Evolutionary conservation across 2,113 vertebrate species (phyloP).

Genomic region (Lagopus muta): DNA sequence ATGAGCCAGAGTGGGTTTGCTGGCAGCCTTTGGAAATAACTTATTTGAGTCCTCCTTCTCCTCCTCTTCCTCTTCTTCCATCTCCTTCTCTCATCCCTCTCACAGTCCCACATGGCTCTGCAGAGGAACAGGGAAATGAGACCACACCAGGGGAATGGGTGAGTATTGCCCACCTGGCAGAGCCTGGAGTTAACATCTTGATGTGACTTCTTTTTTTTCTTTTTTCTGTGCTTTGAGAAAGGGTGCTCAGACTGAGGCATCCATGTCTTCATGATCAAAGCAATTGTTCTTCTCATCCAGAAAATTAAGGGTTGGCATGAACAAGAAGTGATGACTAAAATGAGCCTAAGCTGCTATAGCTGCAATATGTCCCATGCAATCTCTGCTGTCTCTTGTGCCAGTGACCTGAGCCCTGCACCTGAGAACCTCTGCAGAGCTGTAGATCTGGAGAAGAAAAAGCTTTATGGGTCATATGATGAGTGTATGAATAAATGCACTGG

Average conservation of each 20-base stretch:
- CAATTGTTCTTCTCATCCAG: neutral
- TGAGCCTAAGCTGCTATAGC: neutral
- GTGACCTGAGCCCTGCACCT: neutral
- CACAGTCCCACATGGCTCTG: neutral
- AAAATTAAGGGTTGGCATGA: neutral
- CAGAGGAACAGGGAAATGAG: neutral
- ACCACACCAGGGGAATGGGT: neutral
- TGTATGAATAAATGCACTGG: neutral
- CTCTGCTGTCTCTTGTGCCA: neutral
- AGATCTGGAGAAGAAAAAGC: neutral
- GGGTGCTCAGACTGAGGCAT: neutral
- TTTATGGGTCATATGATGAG: neutral
- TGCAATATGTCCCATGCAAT: neutral
- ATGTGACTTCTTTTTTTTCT: neutral
- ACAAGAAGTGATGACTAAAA: neutral
- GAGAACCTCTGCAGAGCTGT: neutral
- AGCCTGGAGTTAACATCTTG: neutral
- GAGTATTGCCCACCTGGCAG: neutral
- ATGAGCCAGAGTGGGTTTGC: neutral
- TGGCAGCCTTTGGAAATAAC: neutral
- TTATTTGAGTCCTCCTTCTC: neutral
- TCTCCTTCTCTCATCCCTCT: neutral
- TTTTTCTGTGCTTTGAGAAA: neutral
- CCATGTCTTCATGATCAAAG: neutral
- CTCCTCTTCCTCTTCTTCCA: rapidly evolving